Conservation (phyloP, 2,888 invertebrate genomes). For the Torymus aiolomorphi region DNA sequence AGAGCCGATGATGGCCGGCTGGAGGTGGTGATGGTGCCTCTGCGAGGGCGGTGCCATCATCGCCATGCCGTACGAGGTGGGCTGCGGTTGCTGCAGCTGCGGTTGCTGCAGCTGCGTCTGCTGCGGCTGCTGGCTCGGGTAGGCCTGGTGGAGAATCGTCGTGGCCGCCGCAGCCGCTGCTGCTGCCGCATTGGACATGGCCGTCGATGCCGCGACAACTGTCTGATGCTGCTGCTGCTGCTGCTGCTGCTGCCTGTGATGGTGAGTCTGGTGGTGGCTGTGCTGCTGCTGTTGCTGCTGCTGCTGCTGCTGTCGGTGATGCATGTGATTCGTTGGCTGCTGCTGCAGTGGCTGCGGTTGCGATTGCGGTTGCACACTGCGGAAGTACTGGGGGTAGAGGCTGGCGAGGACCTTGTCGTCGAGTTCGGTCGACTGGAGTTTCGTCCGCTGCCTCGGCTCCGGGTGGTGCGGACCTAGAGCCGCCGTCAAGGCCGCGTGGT, state of each 20-base stretch:
- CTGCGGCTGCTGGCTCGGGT: constrained; percentile 57
- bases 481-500: constrained; percentile 65
- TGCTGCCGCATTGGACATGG: constrained; percentile 62
- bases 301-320: constrained; percentile 65
- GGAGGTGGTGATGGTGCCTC: constrained; percentile 44
- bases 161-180: constrained; percentile 53
- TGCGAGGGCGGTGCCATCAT: constrained; percentile 58
- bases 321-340: not conserved
- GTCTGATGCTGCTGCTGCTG: constrained; percentile 58
- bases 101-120: constrained; percentile 34
- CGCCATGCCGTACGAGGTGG: constrained; percentile 62
- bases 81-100: constrained; percentile 34
- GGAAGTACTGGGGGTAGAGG: constrained; percentile 72
- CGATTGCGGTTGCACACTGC: constrained; percentile 68
- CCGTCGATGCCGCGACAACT: constrained; percentile 56
- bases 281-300: constrained; percentile 63
- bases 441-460: constrained; percentile 59
- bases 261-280: constrained; percentile 14
- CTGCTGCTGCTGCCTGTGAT: constrained; percentile 20
- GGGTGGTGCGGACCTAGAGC: constrained; percentile 61
- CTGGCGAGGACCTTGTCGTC: constrained; percentile 65
- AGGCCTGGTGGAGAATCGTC: constrained; percentile 50
- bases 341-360: constrained; percentile 62
- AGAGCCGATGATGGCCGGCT: constrained; percentile 56
- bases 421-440: constrained; percentile 56